Evolutionary conservation across 1,140 invertebrate genomes (phyloP), one percentile per base, ranked within the genome.

Genomic region (Temnothorax nylanderi): DNA sequence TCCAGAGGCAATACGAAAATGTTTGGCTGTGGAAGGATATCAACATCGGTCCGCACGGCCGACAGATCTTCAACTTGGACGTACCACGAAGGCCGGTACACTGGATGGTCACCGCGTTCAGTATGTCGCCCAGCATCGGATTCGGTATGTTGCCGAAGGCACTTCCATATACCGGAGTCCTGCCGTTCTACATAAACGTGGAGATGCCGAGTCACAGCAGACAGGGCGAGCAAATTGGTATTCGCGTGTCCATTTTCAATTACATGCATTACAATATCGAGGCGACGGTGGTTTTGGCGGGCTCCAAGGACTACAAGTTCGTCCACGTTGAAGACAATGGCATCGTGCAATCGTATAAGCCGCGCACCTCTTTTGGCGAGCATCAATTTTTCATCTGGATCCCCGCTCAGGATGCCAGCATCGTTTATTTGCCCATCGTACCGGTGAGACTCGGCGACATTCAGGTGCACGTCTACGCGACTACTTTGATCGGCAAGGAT

Each of bases 321-420:
- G 98, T 99, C 13, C 98, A 99, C 89, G 98, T 99, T 1, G 98
- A 99, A 94, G 97, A 98, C 89, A 97, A 98, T 93, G 99, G 99
- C 69, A 97, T 98, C 84, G 98, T 98, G 0, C 95, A 97, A 0
- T 98, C 98, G 0, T 98, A 98, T 93, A 97, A 97, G 94, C 98
- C 99, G 1, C 96, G 98, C 75, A 99, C 98, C 26, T 98, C 98
- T 2, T 98, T 97, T 92, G 98, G 98, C 64, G 98, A 99, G 94
- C 98, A 99, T 95, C 98, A 99, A 93, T 99, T 99, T 95, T 98
- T 99, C 93, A 96, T 99, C 87, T 99, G 98, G 96, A 97, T 99
- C 54, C 94, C 96, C 32, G 96, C 97, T 0, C 98, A 98, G 94
- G 98, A 98, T 91, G 97, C 97, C 0, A 95, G 96, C 18, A 96